These are phyloP conservation scores for Amphimedon queenslandica DNA, from an alignment of 37 sponge, comb jelly and placozoan species.

Conservation along the genomic window DNA sequence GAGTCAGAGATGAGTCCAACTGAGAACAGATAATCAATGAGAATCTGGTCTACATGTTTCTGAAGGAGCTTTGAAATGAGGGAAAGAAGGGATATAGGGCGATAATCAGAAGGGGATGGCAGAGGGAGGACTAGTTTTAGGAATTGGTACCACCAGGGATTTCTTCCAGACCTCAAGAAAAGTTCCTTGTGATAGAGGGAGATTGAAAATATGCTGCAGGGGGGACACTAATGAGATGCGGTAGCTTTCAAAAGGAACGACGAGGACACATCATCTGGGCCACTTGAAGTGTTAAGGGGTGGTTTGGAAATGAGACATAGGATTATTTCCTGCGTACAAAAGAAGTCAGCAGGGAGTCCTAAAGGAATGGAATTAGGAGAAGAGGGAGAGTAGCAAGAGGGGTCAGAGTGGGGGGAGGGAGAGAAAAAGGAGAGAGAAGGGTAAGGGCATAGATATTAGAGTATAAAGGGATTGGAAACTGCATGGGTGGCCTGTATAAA, in stretches of 20 bases:
- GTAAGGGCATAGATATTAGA: too few relatives aligned
- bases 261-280: background rate
- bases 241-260: background rate
- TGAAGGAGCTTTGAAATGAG: too few relatives aligned
- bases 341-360: background rate
- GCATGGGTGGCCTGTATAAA: too few relatives aligned
- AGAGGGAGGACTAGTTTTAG: too few relatives aligned
- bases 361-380: too few relatives aligned
- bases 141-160: background rate
- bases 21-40: too few relatives aligned
- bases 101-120: background rate
- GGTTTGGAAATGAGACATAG: background rate
- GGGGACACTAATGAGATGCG: background rate
- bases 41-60: too few relatives aligned
- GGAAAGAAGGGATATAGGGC: background rate
- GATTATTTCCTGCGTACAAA: background rate
- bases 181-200: background rate
- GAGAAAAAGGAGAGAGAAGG: background rate
- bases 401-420: background rate
- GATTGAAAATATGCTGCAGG: too few relatives aligned
- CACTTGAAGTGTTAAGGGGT: background rate
- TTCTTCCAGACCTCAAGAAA: background rate
- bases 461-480: too few relatives aligned
- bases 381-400: too few relatives aligned
- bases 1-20: too few relatives aligned